Evolutionary conservation across 2,113 vertebrate genomes (phyloP), one percentile per base, ranked within the genome.

Genomic region (Trochalopteron elliotii): DNA sequence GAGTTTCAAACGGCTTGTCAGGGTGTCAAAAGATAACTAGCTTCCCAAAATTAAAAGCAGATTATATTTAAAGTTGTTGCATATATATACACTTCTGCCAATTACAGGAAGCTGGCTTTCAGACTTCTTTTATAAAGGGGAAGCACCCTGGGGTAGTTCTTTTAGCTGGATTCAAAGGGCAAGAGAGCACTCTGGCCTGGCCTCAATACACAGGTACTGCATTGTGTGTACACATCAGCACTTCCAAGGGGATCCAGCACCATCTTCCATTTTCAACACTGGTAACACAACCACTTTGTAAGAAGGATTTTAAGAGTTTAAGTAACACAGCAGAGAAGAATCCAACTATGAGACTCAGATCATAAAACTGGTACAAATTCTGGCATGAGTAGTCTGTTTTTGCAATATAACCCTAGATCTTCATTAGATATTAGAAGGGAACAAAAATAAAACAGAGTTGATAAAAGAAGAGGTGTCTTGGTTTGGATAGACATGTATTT

Each of bases 1-100:
- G 39, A 87, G 79, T 75, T 96, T 90, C 82, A 87, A 91, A 78
- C 74, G 83, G 84, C 92, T 93, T 94, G 94, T 96, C 96, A 95
- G 74, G 49, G 87, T 92, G 90, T 93, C 92, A 95, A 79, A 87
- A 93, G 94, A 94, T 17, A 97, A 87, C 70, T 63, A 79, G 78
- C 87, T 96, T 94, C 82, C 83, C 82, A 76, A 57, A 95, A 94
- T 87, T 93, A 95, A 93, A 78, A 70, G 44, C 56, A 95, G 75
- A 75, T 79, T 82, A 75, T 71, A 93, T 93, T 95, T 95, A 72
- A 96, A 89, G 42, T 69, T 80, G 57, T 64, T 78, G 90, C 92
- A 89, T 80, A 72, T 78, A 74, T 87, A 83, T 56, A 83, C 50
- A 87, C 72, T 71, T 7, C 82, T 85, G n/a, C 49, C 78, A 93